Conservation (phyloP, 2,797 vertebrate species). For the Characodon lateralis region DNA sequence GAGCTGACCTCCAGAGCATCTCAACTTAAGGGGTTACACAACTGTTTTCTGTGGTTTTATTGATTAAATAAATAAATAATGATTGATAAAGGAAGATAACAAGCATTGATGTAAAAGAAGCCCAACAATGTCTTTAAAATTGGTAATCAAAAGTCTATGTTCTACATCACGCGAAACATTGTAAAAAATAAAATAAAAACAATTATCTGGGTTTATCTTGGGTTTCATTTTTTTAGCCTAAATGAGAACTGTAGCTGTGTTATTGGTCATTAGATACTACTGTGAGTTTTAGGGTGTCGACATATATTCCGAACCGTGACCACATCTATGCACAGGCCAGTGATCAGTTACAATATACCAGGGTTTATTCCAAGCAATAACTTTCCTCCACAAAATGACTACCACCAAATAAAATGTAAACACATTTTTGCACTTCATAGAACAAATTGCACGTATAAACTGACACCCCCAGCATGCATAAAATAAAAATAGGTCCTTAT, state of each 20-base stretch:
- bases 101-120: not conserved
- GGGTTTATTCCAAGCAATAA: not conserved
- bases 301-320: not conserved
- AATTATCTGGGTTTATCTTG: not conserved
- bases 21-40: slow-evolving; percentile 69
- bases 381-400: not conserved
- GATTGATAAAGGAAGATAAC: slow-evolving; percentile 6
- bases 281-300: not conserved
- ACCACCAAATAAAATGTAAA: not conserved
- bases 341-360: not conserved
- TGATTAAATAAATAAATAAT: no score
- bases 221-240: not conserved
- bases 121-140: not conserved
- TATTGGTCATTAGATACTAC: not conserved
- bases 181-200: no score
- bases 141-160: not conserved
- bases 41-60: slow-evolving; percentile 45
- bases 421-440: not conserved
- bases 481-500: not conserved
- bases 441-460: not conserved
- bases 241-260: not conserved
- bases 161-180: not conserved
- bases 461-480: not conserved
- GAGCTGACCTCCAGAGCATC: slow-evolving; percentile 76
- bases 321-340: not conserved